phyloP scores from a whole-genome alignment of 2,113 vertebrate genomes.

The Motacilla alba region DNA sequence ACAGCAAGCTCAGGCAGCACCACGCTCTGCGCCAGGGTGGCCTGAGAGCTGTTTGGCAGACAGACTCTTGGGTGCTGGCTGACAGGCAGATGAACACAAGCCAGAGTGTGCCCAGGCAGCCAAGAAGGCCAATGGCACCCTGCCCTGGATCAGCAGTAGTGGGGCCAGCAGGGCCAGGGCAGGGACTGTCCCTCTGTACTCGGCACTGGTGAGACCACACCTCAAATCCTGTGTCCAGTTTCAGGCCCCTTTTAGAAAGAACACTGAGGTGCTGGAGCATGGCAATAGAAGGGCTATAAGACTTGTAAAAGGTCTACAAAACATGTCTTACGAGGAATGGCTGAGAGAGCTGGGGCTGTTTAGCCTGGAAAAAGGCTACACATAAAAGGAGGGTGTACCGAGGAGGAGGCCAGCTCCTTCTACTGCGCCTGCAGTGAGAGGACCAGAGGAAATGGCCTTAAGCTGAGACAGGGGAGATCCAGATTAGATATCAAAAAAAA shows the following conservation, averaged over 20 bases:
- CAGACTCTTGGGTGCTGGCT: fast-evolving
- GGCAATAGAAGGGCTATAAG: not conserved
- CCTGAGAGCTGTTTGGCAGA: not conserved
- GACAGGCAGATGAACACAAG: not conserved
- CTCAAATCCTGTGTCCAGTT: fast-evolving
- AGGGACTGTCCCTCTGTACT: fast-evolving
- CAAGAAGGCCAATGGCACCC: not conserved
- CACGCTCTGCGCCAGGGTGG: not conserved
- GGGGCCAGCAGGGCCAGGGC: not conserved
- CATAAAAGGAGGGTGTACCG: not conserved
- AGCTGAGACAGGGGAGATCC: not conserved
- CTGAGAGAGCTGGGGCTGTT: not conserved
- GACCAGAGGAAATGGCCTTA: not conserved
- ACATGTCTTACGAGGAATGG: not conserved
- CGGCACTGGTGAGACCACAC: fast-evolving
- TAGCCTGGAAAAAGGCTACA: not conserved
- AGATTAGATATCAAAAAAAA: not conserved
- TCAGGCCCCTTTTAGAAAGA: not conserved
- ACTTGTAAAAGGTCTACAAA: not conserved
- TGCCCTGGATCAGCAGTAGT: fast-evolving
- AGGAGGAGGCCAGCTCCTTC: not conserved
- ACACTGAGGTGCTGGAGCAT: not conserved
- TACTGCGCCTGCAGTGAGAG: fast-evolving
- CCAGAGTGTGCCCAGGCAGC: too few relatives aligned
- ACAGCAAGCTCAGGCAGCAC: not conserved